Base-by-base conservation (phyloP, 1,140 invertebrate species). In the Helicoverpa zea region DNA sequence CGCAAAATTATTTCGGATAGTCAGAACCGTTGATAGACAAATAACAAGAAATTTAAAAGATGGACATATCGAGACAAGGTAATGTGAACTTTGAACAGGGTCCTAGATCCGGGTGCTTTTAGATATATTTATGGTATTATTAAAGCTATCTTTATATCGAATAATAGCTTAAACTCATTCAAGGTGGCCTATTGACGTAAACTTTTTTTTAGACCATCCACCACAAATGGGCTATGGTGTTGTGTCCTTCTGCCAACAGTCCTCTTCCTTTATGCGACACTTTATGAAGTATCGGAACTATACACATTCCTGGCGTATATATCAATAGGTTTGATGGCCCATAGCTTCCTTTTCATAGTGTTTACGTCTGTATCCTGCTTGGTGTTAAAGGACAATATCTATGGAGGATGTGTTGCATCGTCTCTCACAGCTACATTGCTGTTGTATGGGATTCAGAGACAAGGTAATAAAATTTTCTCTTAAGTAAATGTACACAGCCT, bases 201-300 rank as follows among this genome's bases (percentile, higher is more conserved):
- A 12, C 3, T 68, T 80, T 68, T 78, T 93, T 91, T 82, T 87
- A 94, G 93, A 77, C 86, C 88, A 47, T 81, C 87, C 11, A 82
- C 83, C 66, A 86, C 86, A 72, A 91, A 92, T 88, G 93, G 93
- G 16, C 23, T 94, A 35, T 94, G 92, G 91, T 92, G 91, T 83
- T 86, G 87, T 63, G 56, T 81, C 14, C 84, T 94, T 47, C 68
- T 94, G 23, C 93, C 93, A 49, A 73, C 78, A 70, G 80, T 91
- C 59, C 81, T 94, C 43, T n/a, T 88, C 0, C 54, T 87, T 14
- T 90, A 92, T 64, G 83, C 75, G 49, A 56, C 82, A 11, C 56
- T 85, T 12, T 91, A 91, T 66, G 80, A 90, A 70, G 91, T 93
- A 10, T 87, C 89, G 35, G 35, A 82, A 10, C 12, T 90, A 7